Evolutionary conservation across 2,797 vertebrate genomes (phyloP), one percentile per base, ranked within the genome.

Genomic region (Neosalanx taihuensis): DNA sequence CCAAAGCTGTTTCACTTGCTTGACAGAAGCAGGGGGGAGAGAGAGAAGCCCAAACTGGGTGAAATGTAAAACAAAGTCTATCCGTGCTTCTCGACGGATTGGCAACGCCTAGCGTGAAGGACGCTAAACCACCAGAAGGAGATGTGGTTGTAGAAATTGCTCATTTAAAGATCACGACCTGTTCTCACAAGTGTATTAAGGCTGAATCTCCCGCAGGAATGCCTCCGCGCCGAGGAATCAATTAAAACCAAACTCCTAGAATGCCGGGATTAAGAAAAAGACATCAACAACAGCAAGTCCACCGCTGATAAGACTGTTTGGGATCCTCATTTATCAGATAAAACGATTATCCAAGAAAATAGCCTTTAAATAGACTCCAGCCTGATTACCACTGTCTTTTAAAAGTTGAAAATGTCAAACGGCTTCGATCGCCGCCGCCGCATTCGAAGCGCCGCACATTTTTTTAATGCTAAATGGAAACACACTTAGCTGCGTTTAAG

Each of bases 241-340:
- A 93, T 93, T 92, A 91, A 92, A 90, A 89, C 83, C 80, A 81
- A 86, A 75, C 64, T 84, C 86, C 88, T 86, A 86, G 87, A 92
- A 91, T 86, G 81, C 83, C 81, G 85, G 91, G 92, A 92, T 93
- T 93, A 91, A 71, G 81, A 90, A 89, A 85, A 57, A 68, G 23
- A 53, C 51, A 53, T 17, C 41, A 69, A 89, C 84, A 88, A 90
- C 84, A 83, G 87, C 83, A 70, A 90, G 88, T 84, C 81, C 81
- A 81, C 76, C 31, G 82, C 89, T 86, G 93, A 94, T 94, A 94
- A 94, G 89, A 87, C 76, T 80, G 82, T 89, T 90, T 88, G 82
- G 90, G 92, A 92, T 90, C 89, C 86, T 84, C 77, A 86, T 89
- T 91, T 90, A 93, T 94, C 93, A 91, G 92, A 94, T 93, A 89